Conservation (phyloP, 2,888 invertebrate species). For the Drosophila neoperkinsi region DNA sequence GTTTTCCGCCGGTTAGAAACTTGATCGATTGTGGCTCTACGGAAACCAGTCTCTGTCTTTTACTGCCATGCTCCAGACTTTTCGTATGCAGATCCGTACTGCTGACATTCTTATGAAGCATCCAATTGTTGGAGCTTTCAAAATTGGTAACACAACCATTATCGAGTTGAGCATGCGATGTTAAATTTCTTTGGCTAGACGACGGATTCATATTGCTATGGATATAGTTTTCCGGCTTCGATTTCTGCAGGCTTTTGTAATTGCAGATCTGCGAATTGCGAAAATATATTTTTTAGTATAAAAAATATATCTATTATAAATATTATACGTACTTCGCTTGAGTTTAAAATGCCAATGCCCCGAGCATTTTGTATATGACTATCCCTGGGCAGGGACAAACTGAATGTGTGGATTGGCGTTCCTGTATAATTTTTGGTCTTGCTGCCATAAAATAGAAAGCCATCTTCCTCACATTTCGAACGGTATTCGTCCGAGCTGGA, state of each 20-base stretch:
- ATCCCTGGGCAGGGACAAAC: slow-evolving; percentile 91
- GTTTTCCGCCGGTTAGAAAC: slow-evolving; percentile 88
- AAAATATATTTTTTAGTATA: background rate
- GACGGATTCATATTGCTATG: slow-evolving; percentile 8
- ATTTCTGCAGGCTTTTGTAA: slow-evolving; percentile 56
- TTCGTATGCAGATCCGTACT: slow-evolving; percentile 61
- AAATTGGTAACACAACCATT: slow-evolving; percentile 23
- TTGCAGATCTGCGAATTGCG: slow-evolving; percentile 32
- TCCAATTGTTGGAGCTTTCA: slow-evolving; percentile 88
- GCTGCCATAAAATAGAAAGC: slow-evolving; percentile 54
- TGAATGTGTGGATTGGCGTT: slow-evolving; percentile 89
- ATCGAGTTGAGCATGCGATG: slow-evolving; percentile 9
- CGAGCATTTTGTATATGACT: slow-evolving; percentile 80
- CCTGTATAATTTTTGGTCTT: slow-evolving; percentile 37
- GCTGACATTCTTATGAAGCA: slow-evolving; percentile 86
- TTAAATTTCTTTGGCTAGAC: slow-evolving; percentile 23
- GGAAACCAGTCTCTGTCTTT: slow-evolving; percentile 45
- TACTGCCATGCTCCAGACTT: slow-evolving; percentile 50
- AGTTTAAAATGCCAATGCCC: slow-evolving; percentile 17
- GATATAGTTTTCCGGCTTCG: slow-evolving; percentile 32
- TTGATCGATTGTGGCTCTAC: slow-evolving; percentile 85
- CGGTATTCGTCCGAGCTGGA: slow-evolving; percentile 81
- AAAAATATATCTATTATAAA: background rate
- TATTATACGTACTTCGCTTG: slow-evolving; percentile 36
- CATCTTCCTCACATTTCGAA: slow-evolving; percentile 53